These are phyloP conservation scores for Arvicanthis niloticus DNA, from an alignment of 2,113 vertebrate species.

Conservation along the genomic window DNA sequence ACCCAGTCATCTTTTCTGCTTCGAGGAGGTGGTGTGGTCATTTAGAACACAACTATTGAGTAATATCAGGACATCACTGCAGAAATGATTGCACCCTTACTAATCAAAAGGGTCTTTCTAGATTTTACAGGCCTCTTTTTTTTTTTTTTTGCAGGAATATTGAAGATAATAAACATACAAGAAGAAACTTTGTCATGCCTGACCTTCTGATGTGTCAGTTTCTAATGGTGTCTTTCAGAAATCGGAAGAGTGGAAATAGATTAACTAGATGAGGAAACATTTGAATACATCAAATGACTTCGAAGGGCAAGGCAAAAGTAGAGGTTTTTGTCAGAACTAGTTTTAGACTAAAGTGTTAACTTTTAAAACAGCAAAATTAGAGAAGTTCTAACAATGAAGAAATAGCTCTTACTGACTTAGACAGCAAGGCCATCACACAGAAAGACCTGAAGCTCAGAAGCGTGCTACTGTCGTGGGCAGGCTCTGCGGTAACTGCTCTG, in stretches of 20 bases:
- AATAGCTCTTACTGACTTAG: not conserved
- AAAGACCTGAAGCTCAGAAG: not conserved
- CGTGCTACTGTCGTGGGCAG: not conserved
- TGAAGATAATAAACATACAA: constrained; percentile 30
- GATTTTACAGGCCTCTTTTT: not conserved
- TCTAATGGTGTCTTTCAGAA: constrained; percentile 45
- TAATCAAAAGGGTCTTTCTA: constrained; percentile 40
- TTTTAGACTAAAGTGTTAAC: constrained; percentile 26
- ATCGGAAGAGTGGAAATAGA: not conserved
- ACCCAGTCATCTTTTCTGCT: not conserved
- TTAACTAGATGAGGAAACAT: constrained; percentile 24
- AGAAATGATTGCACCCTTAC: constrained; percentile 13
- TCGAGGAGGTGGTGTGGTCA: not conserved
- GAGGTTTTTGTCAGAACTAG: not conserved
- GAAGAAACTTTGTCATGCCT: constrained; percentile 1
- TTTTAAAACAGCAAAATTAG: constrained; percentile 34
- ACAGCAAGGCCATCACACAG: not conserved
- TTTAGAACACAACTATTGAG: not conserved
- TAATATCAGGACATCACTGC: not conserved
- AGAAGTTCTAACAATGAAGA: not conserved
- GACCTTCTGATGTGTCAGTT: not conserved
- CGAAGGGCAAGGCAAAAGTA: not conserved
- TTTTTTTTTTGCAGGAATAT: constrained; percentile 61
- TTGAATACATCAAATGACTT: constrained; percentile 1
- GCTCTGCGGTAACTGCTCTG: not conserved